Evolutionary conservation across 2,113 vertebrate species (phyloP).

Genomic region (Orthonyx spaldingii): DNA sequence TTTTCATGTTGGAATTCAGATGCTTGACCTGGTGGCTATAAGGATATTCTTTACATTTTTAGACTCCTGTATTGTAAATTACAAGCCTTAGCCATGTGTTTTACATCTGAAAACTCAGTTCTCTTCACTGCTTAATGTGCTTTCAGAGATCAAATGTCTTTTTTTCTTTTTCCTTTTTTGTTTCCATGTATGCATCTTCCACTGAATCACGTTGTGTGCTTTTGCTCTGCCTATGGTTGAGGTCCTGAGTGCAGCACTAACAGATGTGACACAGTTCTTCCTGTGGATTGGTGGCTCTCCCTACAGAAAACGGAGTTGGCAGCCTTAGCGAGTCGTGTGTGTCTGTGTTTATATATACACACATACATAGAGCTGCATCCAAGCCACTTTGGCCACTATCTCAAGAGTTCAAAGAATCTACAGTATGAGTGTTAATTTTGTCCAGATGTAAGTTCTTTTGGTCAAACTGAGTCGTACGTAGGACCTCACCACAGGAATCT

Average conservation of each 20-base stretch:
- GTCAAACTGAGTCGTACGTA: background rate
- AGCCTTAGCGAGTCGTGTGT: background rate
- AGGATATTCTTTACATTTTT: slow-evolving; percentile 39
- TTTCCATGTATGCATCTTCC: background rate
- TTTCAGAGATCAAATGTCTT: background rate
- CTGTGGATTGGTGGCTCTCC: background rate
- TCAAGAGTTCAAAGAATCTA: slow-evolving; percentile 25
- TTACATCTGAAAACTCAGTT: background rate
- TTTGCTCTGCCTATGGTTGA: background rate
- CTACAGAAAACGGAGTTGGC: background rate
- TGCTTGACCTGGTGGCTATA: slow-evolving; percentile 6
- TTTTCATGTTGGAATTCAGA: background rate
- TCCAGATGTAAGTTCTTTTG: slow-evolving; percentile 47
- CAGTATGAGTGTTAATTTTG: slow-evolving; percentile 34
- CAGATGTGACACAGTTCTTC: background rate
- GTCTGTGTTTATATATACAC: background rate
- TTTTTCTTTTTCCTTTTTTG: background rate
- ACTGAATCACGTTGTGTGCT: background rate
- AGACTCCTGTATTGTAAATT: background rate
- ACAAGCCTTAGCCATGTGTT: background rate
- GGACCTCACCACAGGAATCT: slow-evolving; percentile 38
- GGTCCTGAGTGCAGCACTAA: background rate
- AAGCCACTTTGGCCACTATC: slow-evolving; percentile 18
- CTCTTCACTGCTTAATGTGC: background rate
- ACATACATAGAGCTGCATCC: background rate